Conservation (phyloP, 1,140 invertebrate genomes). For the Bilobella aurantiaca region DNA sequence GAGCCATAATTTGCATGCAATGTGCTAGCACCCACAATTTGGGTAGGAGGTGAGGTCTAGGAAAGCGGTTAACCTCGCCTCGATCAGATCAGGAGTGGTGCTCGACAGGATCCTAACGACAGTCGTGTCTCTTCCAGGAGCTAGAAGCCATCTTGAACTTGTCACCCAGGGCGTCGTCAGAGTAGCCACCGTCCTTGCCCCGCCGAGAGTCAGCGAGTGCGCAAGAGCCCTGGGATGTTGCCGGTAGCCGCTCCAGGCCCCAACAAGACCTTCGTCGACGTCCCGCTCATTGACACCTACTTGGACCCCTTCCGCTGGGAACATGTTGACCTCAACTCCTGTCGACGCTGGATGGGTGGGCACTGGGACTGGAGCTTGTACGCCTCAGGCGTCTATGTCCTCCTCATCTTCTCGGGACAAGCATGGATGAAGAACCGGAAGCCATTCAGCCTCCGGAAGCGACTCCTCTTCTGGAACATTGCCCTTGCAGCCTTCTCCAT, state of each 20-base stretch:
- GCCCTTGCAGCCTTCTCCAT: slow-evolving; percentile 85
- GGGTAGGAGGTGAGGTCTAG: no score
- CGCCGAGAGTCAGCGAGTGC: no score
- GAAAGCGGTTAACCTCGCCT: no score
- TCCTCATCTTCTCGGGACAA: slow-evolving; percentile 84
- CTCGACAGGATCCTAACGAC: no score
- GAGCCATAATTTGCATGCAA: no score
- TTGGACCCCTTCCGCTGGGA: slow-evolving; percentile 6
- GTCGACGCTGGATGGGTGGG: slow-evolving; percentile 75
- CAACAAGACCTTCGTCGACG: slow-evolving; percentile 7
- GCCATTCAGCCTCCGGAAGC: slow-evolving; percentile 71
- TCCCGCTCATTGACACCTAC: not conserved
- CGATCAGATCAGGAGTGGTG: no score
- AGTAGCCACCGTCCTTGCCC: no score
- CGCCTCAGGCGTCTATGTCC: slow-evolving; percentile 80
- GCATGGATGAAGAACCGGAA: slow-evolving; percentile 81
- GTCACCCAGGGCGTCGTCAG: no score
- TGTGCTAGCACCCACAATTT: no score
- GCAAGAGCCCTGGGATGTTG: not conserved
- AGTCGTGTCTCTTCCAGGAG: no score
- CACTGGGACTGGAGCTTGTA: slow-evolving; percentile 92
- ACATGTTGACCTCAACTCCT: slow-evolving; percentile 6
- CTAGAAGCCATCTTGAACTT: no score
- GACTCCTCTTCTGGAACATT: slow-evolving; percentile 83
- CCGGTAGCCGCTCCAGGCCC: not conserved